Percentiles rank a stretch among this genome's conserved stretches.
phyloP scores from a whole-genome alignment of 2,888 invertebrate genomes.

The Eilema griseolum region DNA sequence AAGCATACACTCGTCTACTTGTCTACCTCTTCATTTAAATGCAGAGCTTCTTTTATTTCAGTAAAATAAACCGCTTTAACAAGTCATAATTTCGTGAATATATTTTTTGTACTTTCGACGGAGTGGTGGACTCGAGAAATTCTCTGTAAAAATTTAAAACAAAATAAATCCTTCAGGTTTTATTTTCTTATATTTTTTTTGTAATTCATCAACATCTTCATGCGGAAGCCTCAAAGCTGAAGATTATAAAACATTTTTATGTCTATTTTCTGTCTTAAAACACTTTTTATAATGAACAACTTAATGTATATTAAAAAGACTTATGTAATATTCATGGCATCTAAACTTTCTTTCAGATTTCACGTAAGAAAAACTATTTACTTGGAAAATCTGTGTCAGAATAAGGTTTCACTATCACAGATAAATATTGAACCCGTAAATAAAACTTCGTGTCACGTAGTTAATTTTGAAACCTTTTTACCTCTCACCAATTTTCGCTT shows the following conservation, averaged over 20 bases:
- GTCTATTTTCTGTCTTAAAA: conserved; percentile 7
- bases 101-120: not conserved
- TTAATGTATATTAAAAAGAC: conserved; percentile 25
- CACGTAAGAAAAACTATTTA: no score
- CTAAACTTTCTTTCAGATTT: conserved; percentile 25
- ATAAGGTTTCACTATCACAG: no score
- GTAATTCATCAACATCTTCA: not conserved
- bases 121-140: not conserved
- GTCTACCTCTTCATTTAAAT: not conserved
- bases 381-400: no score
- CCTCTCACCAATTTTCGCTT: no score
- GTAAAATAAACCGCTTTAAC: not conserved
- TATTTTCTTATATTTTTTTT: no score
- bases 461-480: no score
- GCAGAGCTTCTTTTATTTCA: not conserved
- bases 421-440: no score
- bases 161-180: not conserved
- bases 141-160: not conserved
- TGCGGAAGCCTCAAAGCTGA: not conserved
- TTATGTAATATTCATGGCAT: conserved; percentile 44
- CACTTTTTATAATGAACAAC: conserved; percentile 27
- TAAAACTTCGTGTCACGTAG: no score
- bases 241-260: not conserved
- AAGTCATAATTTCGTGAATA: not conserved
- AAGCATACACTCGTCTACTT: not conserved